Base-by-base conservation (phyloP, 2,888 invertebrate species). In the Phrixothrix hirtus region DNA sequence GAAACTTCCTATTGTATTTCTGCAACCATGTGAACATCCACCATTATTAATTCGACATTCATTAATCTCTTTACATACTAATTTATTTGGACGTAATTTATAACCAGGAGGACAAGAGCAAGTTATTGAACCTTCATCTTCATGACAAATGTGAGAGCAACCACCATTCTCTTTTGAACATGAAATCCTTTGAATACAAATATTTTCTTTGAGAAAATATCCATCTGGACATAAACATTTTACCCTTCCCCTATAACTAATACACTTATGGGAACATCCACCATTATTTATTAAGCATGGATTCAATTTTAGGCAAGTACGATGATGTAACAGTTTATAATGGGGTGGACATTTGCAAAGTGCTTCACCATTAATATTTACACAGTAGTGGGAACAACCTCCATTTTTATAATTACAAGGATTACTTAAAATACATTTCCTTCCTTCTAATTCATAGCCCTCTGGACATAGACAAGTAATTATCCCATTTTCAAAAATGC, bases 21-120 rank as follows among this genome's bases (percentile, higher is more conserved):
- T 70, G 64, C 88, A 88, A 12, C 78, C 76, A 48, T 86, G 85
- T 2, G 81, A 80, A 66, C 87, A 88, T 21, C 81, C 82, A 1
- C 83, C 84, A 55, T 84, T 82, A 44, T 78, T 77, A 1, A 70
- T 61, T 5, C 71, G 69, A 59, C 87, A 88, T 43, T 83, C 83
- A 64, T 85, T 80, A 4, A 83, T 71, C 66, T 81, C 79, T 17
- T 67, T 70, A 55, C 79, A 79, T 26, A 79, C 79, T 37, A 60
- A 59, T 35, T 68, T 68, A 44, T 78, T 78, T 0, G 71, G 74
- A 7, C 68, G 62, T 5, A 81, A 61, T 9, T 74, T 63, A 55
- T 76, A 80, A 2, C 79, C 85, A 1, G 66, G 54, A 7, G 78
- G 79, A 63, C 85, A 86, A n/a, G 74, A 70, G 63, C 85, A 85